Base-by-base conservation (phyloP, 1,140 invertebrate species). In the Palaemon carinicauda region DNA sequence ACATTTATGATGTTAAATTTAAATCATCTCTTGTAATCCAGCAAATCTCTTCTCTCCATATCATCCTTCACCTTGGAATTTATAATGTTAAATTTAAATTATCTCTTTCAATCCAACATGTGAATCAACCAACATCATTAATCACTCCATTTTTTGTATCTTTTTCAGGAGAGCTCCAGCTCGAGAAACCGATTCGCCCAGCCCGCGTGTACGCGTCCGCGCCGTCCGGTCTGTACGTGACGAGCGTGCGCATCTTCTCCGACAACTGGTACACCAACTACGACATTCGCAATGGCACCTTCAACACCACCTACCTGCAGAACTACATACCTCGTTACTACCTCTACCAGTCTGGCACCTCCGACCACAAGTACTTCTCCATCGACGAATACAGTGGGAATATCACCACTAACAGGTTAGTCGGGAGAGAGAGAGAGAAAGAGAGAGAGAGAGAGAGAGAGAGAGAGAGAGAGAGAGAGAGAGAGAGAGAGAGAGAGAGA, bases 341-440 rank as follows among this genome's bases (percentile, higher is more conserved):
- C 73, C 73, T 77, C 14, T 52, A 56, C 51, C 71, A 15, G 27
- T 73, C 80, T 50, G 24, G 51, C 14, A 24, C 29, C 12, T 73
- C 80, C 29, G 80, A 83, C 73, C 24, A 77, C 53, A 52, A 17
- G 10, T 83, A 60, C 73, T 83, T 83, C 81, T 21, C 19, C 29
- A 83, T 83, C 41, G 31, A 83, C 31, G 81, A 83, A 29, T 41
- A 15, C 17, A 19, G 29, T 15, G 81, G 81, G 29, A 75, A 52
- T n/a, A 83, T 83, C 29, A 83, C 71, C 51, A 82, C 81, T 1
- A 51, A 65, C 69, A 82, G 81, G 81, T 82, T 17, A 41, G 69
- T 52, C 4, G n/a, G n/a, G n/a, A n/a, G n/a, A n/a, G n/a, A n/a
- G n/a, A n/a, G n/a, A n/a, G n/a, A n/a, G n/a, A n/a, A n/a, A n/a